Evolutionary conservation across 2,888 invertebrate species (phyloP).

Genomic region (Taphrorychus bicolor): DNA sequence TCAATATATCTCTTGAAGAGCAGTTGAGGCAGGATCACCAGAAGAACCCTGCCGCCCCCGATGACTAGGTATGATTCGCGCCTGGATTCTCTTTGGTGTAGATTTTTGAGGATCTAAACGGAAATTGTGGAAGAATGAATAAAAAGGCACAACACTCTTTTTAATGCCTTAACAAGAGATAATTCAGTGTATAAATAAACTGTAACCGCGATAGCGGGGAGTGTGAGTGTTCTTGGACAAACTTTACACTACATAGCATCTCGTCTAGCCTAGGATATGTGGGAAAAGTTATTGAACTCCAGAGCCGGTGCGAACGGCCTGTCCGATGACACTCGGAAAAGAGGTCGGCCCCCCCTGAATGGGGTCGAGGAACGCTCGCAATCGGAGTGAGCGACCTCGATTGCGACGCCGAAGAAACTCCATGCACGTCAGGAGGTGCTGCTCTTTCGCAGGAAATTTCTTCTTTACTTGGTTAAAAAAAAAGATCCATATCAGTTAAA

Average conservation of each 20-base stretch:
- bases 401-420: conserved; percentile 32
- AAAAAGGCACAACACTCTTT: no score
- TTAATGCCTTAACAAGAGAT: no score
- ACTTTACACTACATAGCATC: no score
- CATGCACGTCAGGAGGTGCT: not conserved
- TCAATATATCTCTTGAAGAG: no score
- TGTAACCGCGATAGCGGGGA: not conserved
- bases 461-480: not conserved
- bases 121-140: no score
- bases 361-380: conserved; percentile 54
- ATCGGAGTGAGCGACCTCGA: conserved; percentile 52
- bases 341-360: conserved; percentile 52
- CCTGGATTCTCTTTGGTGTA: no score
- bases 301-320: conserved; percentile 34
- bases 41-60: no score
- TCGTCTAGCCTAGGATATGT: conserved; percentile 16
- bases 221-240: not conserved
- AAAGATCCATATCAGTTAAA: not conserved
- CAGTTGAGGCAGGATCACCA: no score
- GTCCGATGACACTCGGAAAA: conserved; percentile 42
- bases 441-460: not conserved
- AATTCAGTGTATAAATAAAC: no score
- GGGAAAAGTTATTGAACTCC: conserved; percentile 41
- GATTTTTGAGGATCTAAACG: no score
- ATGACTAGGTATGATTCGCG: no score